phyloP scores from a whole-genome alignment of 1,140 invertebrate species.

The Leptinotarsa defecta region DNA sequence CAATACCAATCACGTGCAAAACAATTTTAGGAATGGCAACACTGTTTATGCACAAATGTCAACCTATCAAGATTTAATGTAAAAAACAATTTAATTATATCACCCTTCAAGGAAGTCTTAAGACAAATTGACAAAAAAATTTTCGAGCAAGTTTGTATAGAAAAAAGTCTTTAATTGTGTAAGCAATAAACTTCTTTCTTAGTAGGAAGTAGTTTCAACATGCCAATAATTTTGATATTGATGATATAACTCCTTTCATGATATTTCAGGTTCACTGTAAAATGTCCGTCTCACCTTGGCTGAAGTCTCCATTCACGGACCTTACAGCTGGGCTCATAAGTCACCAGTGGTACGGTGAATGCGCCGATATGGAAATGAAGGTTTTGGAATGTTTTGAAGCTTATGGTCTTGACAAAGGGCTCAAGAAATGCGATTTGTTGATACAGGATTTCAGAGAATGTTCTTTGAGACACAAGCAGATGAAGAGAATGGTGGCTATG shows the following conservation, averaged over 20 bases:
- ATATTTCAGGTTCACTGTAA: not conserved
- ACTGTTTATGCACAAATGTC: too few relatives aligned
- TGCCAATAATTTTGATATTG: slow-evolving; percentile 18
- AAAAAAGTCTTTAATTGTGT: too few relatives aligned
- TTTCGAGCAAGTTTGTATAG: too few relatives aligned
- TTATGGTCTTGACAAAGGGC: slow-evolving; percentile 66
- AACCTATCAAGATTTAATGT: too few relatives aligned
- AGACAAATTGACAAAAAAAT: too few relatives aligned
- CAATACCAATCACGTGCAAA: too few relatives aligned
- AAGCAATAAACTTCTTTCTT: too few relatives aligned
- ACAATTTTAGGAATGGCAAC: too few relatives aligned
- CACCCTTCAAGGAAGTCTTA: too few relatives aligned
- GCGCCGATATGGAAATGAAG: slow-evolving; percentile 68
- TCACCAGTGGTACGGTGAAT: slow-evolving; percentile 65
- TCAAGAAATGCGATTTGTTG: slow-evolving; percentile 63
- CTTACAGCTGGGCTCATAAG: slow-evolving; percentile 65
- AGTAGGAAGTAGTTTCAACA: not conserved
- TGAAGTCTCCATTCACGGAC: slow-evolving; percentile 70
- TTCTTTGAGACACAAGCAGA: slow-evolving; percentile 62
- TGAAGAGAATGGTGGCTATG: slow-evolving; percentile 62
- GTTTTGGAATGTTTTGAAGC: slow-evolving; percentile 75
- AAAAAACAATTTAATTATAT: too few relatives aligned
- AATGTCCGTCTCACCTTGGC: slow-evolving; percentile 60
- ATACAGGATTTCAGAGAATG: slow-evolving; percentile 73
- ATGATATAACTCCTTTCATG: slow-evolving; percentile 35